Conservation (phyloP, 2,113 vertebrate genomes). For the Myocastor coypus region DNA sequence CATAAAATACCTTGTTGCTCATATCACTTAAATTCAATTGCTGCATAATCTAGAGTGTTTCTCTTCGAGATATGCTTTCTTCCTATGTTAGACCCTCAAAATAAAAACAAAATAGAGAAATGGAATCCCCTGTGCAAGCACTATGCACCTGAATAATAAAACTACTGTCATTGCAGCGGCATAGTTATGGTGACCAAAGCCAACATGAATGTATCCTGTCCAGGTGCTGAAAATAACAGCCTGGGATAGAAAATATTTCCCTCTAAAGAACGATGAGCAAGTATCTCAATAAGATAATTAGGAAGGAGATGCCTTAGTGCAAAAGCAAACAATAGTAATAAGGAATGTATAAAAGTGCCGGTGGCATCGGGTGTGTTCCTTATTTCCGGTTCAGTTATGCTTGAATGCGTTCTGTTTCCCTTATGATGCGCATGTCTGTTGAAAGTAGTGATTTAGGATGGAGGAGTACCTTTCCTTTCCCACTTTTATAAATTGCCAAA, state of each 20-base stretch:
- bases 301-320: conserved; percentile 62
- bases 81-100: background rate
- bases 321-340: conserved; percentile 41
- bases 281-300: conserved; percentile 66
- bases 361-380: conserved; percentile 14
- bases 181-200: conserved; percentile 54
- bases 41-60: background rate
- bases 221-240: conserved; percentile 71
- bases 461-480: background rate
- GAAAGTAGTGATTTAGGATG: conserved; percentile 33
- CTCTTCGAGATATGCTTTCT: background rate
- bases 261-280: conserved; percentile 65
- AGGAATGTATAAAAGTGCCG: conserved; percentile 55
- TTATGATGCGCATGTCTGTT: fast-evolving
- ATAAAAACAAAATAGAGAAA: conserved; percentile 61
- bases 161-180: conserved; percentile 37
- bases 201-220: conserved; percentile 79
- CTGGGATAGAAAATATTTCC: conserved; percentile 79
- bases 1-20: background rate
- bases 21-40: background rate
- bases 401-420: conserved; percentile 51
- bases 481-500: conserved; percentile 42
- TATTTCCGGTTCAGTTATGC: conserved; percentile 49
- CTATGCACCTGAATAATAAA: background rate
- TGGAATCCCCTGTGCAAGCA: background rate